A percentile compares a stretch with the other conserved stretches of the same genome.
These are phyloP conservation scores for Augochlorella aurata DNA, from an alignment of 2,888 invertebrate species.

Conservation along the genomic window DNA sequence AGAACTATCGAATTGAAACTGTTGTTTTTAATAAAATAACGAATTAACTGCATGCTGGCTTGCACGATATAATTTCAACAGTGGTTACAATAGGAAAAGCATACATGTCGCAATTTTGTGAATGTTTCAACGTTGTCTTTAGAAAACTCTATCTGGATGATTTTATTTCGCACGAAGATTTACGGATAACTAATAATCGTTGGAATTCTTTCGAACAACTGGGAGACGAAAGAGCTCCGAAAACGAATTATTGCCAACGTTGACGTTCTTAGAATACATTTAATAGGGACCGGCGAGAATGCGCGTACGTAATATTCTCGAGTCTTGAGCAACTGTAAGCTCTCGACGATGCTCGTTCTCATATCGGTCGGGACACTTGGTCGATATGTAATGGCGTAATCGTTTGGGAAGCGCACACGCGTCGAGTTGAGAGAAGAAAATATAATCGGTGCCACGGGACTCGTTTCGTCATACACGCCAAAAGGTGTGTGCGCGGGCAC, in stretches of 20 bases:
- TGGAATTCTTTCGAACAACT: background rate
- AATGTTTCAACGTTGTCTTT: background rate
- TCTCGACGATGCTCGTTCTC: slow-evolving; percentile 52
- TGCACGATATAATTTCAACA: too few relatives aligned
- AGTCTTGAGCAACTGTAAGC: slow-evolving; percentile 69
- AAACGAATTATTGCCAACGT: slow-evolving; percentile 36
- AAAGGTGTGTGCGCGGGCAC: background rate
- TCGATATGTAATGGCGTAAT: slow-evolving; percentile 51
- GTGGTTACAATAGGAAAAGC: too few relatives aligned
- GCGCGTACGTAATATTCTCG: slow-evolving; percentile 70
- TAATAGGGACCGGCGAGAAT: slow-evolving; percentile 50
- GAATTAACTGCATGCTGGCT: too few relatives aligned
- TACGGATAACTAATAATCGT: background rate
- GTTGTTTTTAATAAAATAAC: too few relatives aligned
- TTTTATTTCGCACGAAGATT: background rate
- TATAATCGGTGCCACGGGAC: slow-evolving; percentile 8
- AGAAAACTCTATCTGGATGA: background rate
- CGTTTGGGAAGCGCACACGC: slow-evolving; percentile 31
- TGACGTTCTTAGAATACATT: slow-evolving; percentile 44
- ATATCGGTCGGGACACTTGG: slow-evolving; percentile 75
- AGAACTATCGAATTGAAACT: too few relatives aligned
- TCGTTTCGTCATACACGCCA: background rate
- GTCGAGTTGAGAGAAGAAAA: slow-evolving; percentile 11
- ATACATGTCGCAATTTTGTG: background rate
- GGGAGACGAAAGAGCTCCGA: slow-evolving; percentile 4